A percentile compares a stretch with the other conserved stretches of the same genome.
Evolutionary conservation across 2,797 vertebrate species (phyloP).

Genomic region (Anguilla obscura): DNA sequence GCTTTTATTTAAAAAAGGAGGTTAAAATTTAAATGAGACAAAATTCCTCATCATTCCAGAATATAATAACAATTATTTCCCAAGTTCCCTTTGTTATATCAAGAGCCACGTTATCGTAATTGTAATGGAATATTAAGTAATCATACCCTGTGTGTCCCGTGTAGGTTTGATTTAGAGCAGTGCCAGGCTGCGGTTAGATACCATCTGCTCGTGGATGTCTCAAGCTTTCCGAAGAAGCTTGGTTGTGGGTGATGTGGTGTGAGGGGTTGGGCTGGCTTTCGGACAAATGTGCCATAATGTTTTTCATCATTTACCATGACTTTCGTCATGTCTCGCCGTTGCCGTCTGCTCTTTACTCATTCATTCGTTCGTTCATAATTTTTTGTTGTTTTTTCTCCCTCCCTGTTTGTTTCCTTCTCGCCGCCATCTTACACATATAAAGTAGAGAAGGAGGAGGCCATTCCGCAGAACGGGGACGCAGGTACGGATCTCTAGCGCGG

Average conservation of each 20-base stretch:
- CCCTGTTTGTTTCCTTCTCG: not conserved
- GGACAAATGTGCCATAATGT: not conserved
- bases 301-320: not conserved
- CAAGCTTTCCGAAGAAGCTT: not conserved
- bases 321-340: not conserved
- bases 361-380: not conserved
- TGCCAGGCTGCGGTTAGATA: not conserved
- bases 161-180: not conserved
- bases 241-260: not conserved
- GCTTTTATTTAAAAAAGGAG: not conserved
- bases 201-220: not conserved
- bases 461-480: constrained; percentile 45
- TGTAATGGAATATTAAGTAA: not conserved
- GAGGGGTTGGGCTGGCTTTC: not conserved
- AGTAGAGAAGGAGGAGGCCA: constrained; percentile 36
- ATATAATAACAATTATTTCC: not conserved
- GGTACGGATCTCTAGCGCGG: not conserved
- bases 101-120: not conserved
- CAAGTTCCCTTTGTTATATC: not conserved
- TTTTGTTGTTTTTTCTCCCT: not conserved
- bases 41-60: not conserved
- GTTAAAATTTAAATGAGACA: not conserved
- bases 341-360: not conserved
- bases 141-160: not conserved
- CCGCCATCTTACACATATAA: constrained; percentile 10